These are phyloP conservation scores for Montipora sp. DNA, from an alignment of 64 coral and sea anemone species.

Conservation along the genomic window DNA sequence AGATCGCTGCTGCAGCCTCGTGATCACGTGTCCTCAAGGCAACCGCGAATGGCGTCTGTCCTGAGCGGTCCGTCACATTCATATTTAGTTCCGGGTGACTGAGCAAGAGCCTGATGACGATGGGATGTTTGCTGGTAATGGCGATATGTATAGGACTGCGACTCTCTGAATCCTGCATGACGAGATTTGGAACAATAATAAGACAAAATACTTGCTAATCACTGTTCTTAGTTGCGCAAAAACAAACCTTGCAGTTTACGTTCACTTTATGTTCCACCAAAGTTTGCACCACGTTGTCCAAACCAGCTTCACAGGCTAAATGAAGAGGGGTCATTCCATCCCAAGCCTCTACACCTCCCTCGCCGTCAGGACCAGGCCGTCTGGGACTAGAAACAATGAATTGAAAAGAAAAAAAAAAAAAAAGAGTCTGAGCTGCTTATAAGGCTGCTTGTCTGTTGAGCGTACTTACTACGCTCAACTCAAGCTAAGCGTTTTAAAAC, in stretches of 20 bases:
- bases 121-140: constrained; percentile 89
- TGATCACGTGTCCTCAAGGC: constrained; percentile 87
- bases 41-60: constrained; percentile 95
- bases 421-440: no score
- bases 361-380: constrained; percentile 86
- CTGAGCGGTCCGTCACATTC: constrained; percentile 86
- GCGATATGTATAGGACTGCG: constrained; percentile 92
- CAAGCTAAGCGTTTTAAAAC: no score
- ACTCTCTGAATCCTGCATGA: constrained; percentile 82
- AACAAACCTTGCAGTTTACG: constrained; percentile 91
- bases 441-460: no score
- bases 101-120: constrained; percentile 82
- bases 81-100: constrained; percentile 94
- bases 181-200: background rate
- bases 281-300: constrained; percentile 91
- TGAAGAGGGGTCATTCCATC: constrained; percentile 94
- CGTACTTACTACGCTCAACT: no score
- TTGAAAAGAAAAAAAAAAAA: background rate
- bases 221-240: background rate
- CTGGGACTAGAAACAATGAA: constrained; percentile 72
- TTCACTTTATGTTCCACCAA: constrained; percentile 92
- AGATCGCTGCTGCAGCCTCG: constrained; percentile 89
- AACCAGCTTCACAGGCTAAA: constrained; percentile 81
- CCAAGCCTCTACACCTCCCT: constrained; percentile 97
- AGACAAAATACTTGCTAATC: background rate